Base-by-base conservation (phyloP, 2,888 invertebrate species). In the Gisinianus flammeolus region DNA sequence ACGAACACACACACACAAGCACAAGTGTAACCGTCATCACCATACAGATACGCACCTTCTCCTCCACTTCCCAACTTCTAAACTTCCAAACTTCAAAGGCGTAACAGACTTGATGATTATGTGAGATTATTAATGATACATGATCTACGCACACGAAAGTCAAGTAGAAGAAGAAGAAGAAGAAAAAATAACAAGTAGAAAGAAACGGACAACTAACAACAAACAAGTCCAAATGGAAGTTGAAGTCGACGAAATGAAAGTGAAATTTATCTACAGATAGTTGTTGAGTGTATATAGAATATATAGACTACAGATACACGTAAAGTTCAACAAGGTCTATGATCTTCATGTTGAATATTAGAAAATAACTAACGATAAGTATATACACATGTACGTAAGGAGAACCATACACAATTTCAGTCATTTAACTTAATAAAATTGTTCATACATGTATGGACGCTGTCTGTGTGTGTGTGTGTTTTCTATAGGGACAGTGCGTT, bases 241-340 rank as follows among this genome's bases (percentile, higher is more conserved):
- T n/a, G n/a, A 62, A 26, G 4, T 24, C 12, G 12, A 28, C 28
- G 28, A 62, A 62, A 62, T 62, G 62, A 62, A 62, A 62, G 62
- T 62, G 62, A 62, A 62, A 62, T 62, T 62, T n/a, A 10, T 62
- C 24, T 62, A 26, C 26, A 26, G 22, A 26, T 62, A 26, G 5
- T 26, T 28, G 26, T 26, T 6, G 24, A 24, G 24, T 22, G 26
- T 12, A 24, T 24, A 62, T 56, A 19, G 56, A 12, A n/a, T 19
- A 56, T 56, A 19, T 4, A 19, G 12, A 12, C 62, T 12, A 35
- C 35, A 35, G 5, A 35, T 35, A 12, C 24, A 22, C 28, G 26
- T 62, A 62, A 62, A 62, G 26, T 62, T 62, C 26, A 62, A 28
- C 22, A 28, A 62, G 62, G 62, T 62, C 62, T 62, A 62, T 62